Percentiles rank a stretch among this genome's conserved stretches.
Conservation (phyloP, 2,888 invertebrate genomes). For the Tupiocoris notatus region DNA sequence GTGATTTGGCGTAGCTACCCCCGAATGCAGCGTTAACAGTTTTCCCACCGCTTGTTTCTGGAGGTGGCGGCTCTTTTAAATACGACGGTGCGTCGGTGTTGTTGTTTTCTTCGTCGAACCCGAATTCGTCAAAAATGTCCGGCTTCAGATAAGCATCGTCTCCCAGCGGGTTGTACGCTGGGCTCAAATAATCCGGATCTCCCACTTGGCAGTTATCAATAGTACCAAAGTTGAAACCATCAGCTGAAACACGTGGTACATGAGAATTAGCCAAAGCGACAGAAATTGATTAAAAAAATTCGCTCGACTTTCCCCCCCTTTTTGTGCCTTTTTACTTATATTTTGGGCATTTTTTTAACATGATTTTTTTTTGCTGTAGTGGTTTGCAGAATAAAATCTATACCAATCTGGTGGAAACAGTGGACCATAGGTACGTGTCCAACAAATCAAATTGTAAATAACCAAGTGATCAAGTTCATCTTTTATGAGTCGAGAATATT, state of each 20-base stretch:
- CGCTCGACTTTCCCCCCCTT: too few relatives aligned
- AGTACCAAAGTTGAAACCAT: constrained; percentile 47
- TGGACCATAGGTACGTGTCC: too few relatives aligned
- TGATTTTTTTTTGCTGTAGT: too few relatives aligned
- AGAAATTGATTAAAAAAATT: not conserved
- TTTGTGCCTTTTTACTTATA: too few relatives aligned
- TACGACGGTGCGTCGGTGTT: constrained; percentile 30
- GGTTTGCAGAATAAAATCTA: too few relatives aligned
- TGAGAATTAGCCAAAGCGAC: not conserved
- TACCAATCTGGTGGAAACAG: too few relatives aligned
- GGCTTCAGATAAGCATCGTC: constrained; percentile 18
- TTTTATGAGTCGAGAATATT: too few relatives aligned
- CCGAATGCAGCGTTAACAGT: not conserved
- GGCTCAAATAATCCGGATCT: constrained; percentile 32
- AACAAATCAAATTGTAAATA: too few relatives aligned
- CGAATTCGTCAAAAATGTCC: constrained; percentile 2
- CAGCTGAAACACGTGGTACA: constrained; percentile 45
- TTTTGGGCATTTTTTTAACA: too few relatives aligned
- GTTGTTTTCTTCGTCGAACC: constrained; percentile 44
- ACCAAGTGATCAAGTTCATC: too few relatives aligned
- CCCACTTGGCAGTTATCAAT: constrained; percentile 41
- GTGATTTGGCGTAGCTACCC: constrained; percentile 17
- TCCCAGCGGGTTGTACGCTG: constrained; percentile 42
- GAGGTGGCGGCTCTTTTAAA: constrained; percentile 19
- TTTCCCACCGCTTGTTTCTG: constrained; percentile 12